Evolutionary conservation across 1,140 invertebrate genomes (phyloP).

Genomic region (Bacillus rossius): DNA sequence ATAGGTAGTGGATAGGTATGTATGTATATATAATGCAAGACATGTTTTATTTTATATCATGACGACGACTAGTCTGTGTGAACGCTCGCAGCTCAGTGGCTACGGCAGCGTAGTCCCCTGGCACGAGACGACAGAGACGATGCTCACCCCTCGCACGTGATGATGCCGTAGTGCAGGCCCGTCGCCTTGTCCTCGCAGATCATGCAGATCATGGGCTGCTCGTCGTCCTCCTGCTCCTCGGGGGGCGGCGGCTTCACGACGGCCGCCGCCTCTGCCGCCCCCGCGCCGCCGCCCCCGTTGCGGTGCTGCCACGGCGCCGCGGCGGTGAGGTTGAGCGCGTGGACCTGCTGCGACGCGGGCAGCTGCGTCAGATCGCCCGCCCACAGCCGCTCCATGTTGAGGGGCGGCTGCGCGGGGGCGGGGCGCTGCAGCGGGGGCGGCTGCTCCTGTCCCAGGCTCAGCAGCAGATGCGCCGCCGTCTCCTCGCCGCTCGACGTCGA

Average conservation of each 20-base stretch:
- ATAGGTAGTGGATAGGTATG: no score
- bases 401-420: constrained; percentile 54
- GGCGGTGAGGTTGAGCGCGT: constrained; percentile 70
- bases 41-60: no score
- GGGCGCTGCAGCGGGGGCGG: constrained; percentile 46
- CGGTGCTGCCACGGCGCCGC: constrained; percentile 40
- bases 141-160: constrained; percentile 93
- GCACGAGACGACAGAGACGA: no score
- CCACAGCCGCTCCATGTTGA: constrained; percentile 90
- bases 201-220: constrained; percentile 95
- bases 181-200: constrained; percentile 97
- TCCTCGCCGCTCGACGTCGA: constrained; percentile 54
- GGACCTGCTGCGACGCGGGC: constrained; percentile 73
- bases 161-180: constrained; percentile 96
- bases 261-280: constrained; percentile 17
- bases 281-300: constrained; percentile 7
- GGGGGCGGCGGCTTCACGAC: constrained; percentile 33
- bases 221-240: constrained; percentile 72
- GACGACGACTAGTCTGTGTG: no score
- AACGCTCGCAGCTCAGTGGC: no score
- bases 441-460: constrained; percentile 66
- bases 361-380: constrained; percentile 77
- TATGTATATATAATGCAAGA: no score
- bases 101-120: no score
- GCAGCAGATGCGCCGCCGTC: constrained; percentile 71